Base-by-base conservation (phyloP, 2,888 invertebrate species). In the Cabera pusaria region DNA sequence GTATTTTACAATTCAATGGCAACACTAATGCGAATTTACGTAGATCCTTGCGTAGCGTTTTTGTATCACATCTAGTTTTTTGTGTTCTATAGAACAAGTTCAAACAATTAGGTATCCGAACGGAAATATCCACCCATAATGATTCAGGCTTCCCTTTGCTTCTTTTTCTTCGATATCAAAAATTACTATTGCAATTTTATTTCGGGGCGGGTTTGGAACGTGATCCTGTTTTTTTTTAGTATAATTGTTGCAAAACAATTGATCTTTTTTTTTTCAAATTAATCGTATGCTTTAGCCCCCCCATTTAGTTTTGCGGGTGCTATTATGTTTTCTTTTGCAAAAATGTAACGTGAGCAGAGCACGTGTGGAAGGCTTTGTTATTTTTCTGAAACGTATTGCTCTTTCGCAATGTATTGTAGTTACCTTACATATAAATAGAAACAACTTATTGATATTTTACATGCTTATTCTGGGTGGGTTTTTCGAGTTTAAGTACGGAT, bases 221-320 rank as follows among this genome's bases (percentile, higher is more conserved):
- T 77, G 82, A 79, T 80, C 72, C 65, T 57, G 62, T 28, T 33
- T 21, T 37, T 37, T 24, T 34, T 22, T 4, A 14, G 4, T 20
- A 32, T 16, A 12, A 20, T 22, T 27, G 34, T 76, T 74, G 64
- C 67, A 66, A 42, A 61, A 43, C 49, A 52, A 77, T 85, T 85
- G 86, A 86, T 84, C 85, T 83, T 73, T 74, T 87, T 84, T 86
- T 83, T 73, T 74, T 65, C 54, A 77, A 83, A 86, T 84, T 82
- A 83, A 87, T 79, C 72, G 74, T 60, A 65, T 71, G 64, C n/a
- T 67, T 73, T 75, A 56, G 69, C 67, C 56, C 56, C 71, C 70
- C 68, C 56, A 65, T 72, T 78, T 64, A 56, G 59, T 68, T 72
- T 71, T 61, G 60, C 58, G 56, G 66, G 54, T 60, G 67, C 73